Evolutionary conservation across 2,113 vertebrate species (phyloP).

Genomic region (Pluvialis apricaria): DNA sequence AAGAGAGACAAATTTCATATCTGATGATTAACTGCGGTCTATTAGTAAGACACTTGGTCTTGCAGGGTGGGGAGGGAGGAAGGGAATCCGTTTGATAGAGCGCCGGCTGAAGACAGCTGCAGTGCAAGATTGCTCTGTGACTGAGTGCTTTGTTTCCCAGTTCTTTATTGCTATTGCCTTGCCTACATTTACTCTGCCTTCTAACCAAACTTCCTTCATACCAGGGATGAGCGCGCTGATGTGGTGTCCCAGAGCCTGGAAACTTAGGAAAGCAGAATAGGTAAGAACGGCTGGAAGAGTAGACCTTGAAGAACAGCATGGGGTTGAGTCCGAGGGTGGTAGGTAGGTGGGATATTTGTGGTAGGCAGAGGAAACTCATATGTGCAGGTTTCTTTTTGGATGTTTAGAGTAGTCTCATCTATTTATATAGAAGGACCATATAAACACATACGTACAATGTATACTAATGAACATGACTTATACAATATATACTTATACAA

Average conservation of each 20-base stretch:
- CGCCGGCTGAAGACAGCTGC: neutral
- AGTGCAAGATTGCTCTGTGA: neutral
- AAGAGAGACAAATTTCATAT: neutral
- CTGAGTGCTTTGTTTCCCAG: neutral
- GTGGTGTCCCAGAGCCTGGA: neutral
- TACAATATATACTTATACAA: neutral
- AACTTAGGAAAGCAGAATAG: neutral
- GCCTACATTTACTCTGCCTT: neutral
- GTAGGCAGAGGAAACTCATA: neutral
- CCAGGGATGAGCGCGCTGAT: fast-evolving
- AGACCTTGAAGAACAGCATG: neutral
- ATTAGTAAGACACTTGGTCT: neutral
- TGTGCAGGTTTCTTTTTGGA: fast-evolving
- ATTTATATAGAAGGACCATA: neutral
- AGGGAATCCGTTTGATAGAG: neutral
- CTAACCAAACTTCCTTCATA: neutral
- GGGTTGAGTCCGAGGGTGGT: neutral
- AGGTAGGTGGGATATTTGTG: neutral
- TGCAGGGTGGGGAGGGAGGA: neutral
- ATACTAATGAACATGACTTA: neutral
- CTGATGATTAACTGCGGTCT: neutral
- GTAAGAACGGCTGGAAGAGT: neutral
- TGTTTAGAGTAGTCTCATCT: neutral
- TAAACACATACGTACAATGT: too few species aligned
- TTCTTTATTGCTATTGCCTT: neutral